Percentiles rank a stretch among this genome's conserved stretches.
These are phyloP conservation scores for Lagodon rhomboides DNA, from an alignment of 2,797 vertebrate genomes.

Conservation along the genomic window DNA sequence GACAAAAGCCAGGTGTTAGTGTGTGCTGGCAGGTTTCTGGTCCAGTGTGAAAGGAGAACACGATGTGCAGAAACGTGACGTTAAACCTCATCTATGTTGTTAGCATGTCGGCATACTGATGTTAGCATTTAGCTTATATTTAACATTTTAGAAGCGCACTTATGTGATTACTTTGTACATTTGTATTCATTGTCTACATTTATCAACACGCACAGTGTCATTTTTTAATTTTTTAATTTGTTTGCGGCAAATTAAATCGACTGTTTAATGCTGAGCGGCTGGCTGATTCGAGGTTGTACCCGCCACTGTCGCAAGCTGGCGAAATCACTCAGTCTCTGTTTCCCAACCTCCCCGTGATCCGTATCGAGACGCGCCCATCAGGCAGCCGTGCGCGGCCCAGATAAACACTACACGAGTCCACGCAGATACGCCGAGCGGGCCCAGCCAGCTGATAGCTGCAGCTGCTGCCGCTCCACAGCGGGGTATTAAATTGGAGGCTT, in stretches of 20 bases:
- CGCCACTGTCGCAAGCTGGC: neutral
- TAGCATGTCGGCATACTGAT: neutral
- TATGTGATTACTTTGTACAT: neutral
- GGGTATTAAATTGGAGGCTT: conserved; percentile 55
- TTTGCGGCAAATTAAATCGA: neutral
- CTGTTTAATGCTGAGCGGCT: neutral
- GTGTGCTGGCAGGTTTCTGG: too few relatives aligned
- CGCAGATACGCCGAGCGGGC: conserved; percentile 24
- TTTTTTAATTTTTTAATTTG: neutral
- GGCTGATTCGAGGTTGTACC: neutral
- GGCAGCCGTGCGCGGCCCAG: conserved; percentile 49
- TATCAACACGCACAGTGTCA: neutral
- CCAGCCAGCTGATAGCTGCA: conserved; percentile 60
- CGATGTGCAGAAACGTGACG: neutral
- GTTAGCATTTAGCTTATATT: neutral
- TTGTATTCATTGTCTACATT: neutral
- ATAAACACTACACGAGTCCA: conserved; percentile 52
- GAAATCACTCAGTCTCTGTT: conserved; percentile 4
- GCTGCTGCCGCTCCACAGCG: conserved; percentile 59
- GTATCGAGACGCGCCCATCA: conserved; percentile 43
- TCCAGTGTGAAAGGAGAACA: too few relatives aligned
- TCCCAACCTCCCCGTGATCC: conserved; percentile 24
- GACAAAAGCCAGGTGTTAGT: too few relatives aligned
- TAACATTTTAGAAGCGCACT: too few relatives aligned
- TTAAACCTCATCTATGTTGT: neutral